Conservation (phyloP, 1,140 invertebrate species). For the Dryas iulia region DNA sequence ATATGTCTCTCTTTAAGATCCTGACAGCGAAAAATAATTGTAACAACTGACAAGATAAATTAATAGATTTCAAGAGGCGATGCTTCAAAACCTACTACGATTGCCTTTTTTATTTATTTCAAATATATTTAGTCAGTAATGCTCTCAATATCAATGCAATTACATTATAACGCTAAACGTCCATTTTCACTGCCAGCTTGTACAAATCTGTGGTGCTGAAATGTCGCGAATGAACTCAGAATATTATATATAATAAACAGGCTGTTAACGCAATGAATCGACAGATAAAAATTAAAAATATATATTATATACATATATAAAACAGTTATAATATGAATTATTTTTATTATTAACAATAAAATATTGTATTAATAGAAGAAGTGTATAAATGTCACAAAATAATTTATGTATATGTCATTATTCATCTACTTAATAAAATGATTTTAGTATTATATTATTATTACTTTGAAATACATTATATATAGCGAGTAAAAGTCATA, state of each 20-base stretch:
- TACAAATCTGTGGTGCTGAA: constrained; percentile 30
- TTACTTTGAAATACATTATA: background rate
- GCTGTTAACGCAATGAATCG: background rate
- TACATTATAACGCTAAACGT: constrained; percentile 25
- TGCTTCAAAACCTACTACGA: too few relatives aligned
- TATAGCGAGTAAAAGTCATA: background rate
- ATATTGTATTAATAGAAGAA: background rate
- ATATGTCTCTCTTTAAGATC: too few relatives aligned
- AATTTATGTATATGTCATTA: background rate
- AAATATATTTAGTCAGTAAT: constrained; percentile 1
- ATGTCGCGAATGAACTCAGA: constrained; percentile 12
- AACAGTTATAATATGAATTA: background rate
- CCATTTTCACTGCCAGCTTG: constrained; percentile 32
- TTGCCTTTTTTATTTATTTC: too few relatives aligned
- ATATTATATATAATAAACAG: background rate
- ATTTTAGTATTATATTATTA: background rate
- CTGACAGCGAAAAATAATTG: too few relatives aligned
- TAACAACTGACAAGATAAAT: too few relatives aligned
- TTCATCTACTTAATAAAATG: background rate
- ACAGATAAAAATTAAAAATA: background rate
- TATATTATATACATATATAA: background rate
- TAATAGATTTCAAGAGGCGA: too few relatives aligned
- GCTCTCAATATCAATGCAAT: constrained; percentile 16
- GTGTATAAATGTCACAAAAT: background rate
- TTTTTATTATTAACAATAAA: background rate